Base-by-base conservation (phyloP, 2,888 invertebrate species). In the Taphrorychus bicolor region DNA sequence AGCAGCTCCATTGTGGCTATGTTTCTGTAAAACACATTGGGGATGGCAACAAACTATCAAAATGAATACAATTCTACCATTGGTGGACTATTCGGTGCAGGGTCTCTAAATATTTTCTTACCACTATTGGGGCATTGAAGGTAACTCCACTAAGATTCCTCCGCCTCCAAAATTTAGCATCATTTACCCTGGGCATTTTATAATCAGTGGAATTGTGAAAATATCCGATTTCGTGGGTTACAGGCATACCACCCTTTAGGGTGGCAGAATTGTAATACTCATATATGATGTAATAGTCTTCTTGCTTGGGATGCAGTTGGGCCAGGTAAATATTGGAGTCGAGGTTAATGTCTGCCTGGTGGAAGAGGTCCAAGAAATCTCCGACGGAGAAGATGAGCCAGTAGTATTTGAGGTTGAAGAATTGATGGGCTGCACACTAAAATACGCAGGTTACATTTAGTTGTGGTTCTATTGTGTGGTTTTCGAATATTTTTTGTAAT, bases 91-190 rank as follows among this genome's bases (percentile, higher is more conserved):
- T n/a, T n/a, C n/a, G n/a, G n/a, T n/a, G n/a, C n/a, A n/a, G n/a
- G n/a, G n/a, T n/a, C n/a, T n/a, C n/a, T n/a, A n/a, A n/a, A n/a
- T n/a, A n/a, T n/a, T n/a, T n/a, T n/a, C n/a, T 52, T 74, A 79
- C 79, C 67, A 76, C 76, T 53, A 78, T 70, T 51, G 73, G 73
- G 3, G 76, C 63, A 61, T 72, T 76, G 52, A 79, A 74, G 2
- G 62, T 70, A 18, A 78, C 73, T n/a, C 76, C 76, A 16, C 74
- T 75, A 75, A 79, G 76, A 68, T 79, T 74, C 57, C 69, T 73
- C 59, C 79, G 71, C 4, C 49, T 52, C 74, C 73, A 75, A 69
- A 78, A 78, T 68, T 76, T 76, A 5, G 7, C 32, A 21, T 63
- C 45, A 23, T 18, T 17, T 1, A 32, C 40, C 7, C 63, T 57